A percentile compares a stretch with the other conserved stretches of the same genome.
These are phyloP conservation scores for Reinhardtius hippoglossoides DNA, from an alignment of 2,113 vertebrate genomes.

Conservation along the genomic window DNA sequence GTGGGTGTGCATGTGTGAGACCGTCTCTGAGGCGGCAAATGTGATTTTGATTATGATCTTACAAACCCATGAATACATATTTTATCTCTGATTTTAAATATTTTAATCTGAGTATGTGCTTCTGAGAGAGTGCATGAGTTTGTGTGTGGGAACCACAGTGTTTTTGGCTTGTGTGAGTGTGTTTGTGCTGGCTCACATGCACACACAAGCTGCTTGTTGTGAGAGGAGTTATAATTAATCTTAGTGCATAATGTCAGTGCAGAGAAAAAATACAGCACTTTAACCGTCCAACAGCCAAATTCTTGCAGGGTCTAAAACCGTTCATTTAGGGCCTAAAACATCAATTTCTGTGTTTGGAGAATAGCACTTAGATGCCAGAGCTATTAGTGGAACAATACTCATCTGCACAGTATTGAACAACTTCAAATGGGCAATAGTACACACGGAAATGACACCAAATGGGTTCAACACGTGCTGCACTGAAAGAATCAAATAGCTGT, in stretches of 20 bases:
- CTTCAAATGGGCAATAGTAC: conserved; percentile 48
- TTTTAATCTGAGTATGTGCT: neutral
- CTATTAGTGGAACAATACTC: conserved; percentile 56
- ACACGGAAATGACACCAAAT: conserved; percentile 55
- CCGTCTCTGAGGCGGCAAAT: conserved; percentile 5
- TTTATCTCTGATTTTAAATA: conserved; percentile 16
- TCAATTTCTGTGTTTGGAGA: conserved; percentile 51
- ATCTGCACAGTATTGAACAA: conserved; percentile 46
- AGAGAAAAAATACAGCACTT: conserved; percentile 45
- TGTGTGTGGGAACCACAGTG: neutral
- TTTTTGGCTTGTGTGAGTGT: neutral
- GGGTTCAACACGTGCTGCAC: conserved; percentile 35
- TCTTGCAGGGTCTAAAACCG: conserved; percentile 15
- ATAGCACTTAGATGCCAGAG: conserved; percentile 30
- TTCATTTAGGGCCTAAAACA: conserved; percentile 30
- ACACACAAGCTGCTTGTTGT: conserved; percentile 7
- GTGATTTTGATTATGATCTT: conserved; percentile 16
- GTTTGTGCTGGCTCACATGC: neutral
- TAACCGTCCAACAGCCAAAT: conserved; percentile 25
- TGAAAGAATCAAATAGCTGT: conserved; percentile 39
- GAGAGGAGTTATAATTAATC: conserved; percentile 51
- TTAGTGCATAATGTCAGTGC: conserved; percentile 27
- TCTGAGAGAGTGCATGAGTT: neutral
- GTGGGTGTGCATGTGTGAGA: neutral
- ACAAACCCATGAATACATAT: neutral